These are phyloP conservation scores for Steatocranus sp. DNA, from an alignment of 2,797 vertebrate species.

Conservation along the genomic window DNA sequence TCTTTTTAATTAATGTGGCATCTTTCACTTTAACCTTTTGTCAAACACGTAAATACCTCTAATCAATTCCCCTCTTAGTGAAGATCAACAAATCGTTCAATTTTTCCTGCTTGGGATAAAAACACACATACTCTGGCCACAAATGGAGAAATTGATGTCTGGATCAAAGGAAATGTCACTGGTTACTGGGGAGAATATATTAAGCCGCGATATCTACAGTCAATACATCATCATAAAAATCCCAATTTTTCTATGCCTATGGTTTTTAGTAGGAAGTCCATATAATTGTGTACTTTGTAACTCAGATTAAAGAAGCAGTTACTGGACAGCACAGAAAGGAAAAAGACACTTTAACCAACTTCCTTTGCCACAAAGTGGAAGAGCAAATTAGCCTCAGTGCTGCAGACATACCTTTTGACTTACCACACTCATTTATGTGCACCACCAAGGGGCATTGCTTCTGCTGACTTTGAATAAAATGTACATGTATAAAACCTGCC, in stretches of 20 bases:
- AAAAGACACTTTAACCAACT: background rate
- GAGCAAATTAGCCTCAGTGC: background rate
- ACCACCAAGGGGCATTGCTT: background rate
- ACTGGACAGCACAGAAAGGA: background rate
- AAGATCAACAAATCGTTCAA: background rate
- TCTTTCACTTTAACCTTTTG: background rate
- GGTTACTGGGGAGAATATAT: background rate
- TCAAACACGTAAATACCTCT: background rate
- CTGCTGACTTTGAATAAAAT: background rate
- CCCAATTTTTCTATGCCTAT: background rate
- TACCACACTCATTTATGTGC: background rate
- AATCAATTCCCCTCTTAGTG: background rate
- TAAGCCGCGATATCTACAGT: background rate
- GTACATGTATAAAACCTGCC: background rate
- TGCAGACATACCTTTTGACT: background rate
- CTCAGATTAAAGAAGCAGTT: background rate
- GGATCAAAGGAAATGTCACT: slow-evolving; percentile 26
- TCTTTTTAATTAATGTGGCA: background rate
- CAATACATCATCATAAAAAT: background rate
- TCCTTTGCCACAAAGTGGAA: background rate
- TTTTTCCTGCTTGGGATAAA: background rate
- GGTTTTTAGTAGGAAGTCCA: background rate
- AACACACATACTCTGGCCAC: background rate
- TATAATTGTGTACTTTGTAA: background rate
- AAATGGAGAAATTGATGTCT: background rate